These are phyloP conservation scores for Anoplius nigerrimus DNA, from an alignment of 2,888 invertebrate species.

Conservation along the genomic window DNA sequence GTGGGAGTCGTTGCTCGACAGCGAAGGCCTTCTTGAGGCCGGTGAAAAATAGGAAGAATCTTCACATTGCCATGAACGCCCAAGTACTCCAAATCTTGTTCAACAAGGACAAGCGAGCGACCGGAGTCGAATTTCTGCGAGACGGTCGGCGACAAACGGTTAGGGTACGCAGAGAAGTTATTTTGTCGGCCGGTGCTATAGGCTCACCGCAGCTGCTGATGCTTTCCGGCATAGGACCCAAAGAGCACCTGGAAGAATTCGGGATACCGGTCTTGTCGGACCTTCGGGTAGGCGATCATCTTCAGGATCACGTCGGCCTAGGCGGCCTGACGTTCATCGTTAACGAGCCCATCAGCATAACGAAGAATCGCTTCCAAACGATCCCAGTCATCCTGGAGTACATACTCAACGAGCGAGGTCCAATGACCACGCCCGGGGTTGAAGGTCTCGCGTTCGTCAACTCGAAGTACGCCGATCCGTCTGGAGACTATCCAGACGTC, in stretches of 20 bases:
- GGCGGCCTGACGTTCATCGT: constrained; percentile 90
- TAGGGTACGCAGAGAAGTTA: constrained; percentile 86
- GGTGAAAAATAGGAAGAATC: constrained; percentile 84
- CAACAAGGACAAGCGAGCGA: constrained; percentile 81
- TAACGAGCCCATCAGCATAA: constrained; percentile 87
- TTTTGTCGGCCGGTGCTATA: constrained; percentile 91
- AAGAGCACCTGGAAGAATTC: constrained; percentile 83
- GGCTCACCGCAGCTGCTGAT: constrained; percentile 93
- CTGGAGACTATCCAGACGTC: constrained; percentile 88
- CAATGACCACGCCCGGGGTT: constrained; percentile 88
- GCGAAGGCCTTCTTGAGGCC: constrained; percentile 91
- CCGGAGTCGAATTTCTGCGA: constrained; percentile 85
- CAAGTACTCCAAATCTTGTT: constrained; percentile 86
- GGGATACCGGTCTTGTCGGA: constrained; percentile 85
- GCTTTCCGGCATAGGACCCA: constrained; percentile 92
- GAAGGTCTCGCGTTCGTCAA: constrained; percentile 93
- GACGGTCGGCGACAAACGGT: constrained; percentile 80
- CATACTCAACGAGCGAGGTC: constrained; percentile 87
- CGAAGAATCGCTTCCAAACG: constrained; percentile 86
- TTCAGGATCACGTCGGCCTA: constrained; percentile 92
- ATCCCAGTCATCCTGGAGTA: constrained; percentile 88
- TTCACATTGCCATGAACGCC: constrained; percentile 87
- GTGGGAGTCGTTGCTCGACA: constrained; percentile 91
- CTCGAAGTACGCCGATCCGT: constrained; percentile 88
- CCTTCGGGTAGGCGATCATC: constrained; percentile 87